Base-by-base conservation (phyloP, 2,888 invertebrate species). In the Aricia artaxerxes region DNA sequence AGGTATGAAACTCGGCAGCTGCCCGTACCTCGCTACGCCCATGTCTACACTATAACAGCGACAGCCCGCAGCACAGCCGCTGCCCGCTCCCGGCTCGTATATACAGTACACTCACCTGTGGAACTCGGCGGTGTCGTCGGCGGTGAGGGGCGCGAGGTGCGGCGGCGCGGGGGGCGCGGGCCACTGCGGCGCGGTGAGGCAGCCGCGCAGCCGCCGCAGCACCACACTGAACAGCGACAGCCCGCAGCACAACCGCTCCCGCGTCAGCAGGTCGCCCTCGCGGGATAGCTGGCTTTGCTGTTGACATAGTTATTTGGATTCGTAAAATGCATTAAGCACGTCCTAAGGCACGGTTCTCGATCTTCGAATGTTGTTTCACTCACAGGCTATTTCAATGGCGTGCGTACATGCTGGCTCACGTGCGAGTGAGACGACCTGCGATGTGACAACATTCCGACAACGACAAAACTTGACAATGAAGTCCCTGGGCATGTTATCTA, bases 101-200 rank as follows among this genome's bases (percentile, higher is more conserved):
- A 38, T 38, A 38, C 38, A 38, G 38, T 38, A 38, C 9, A 49
- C 49, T 76, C 16, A 89, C 92, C 90, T 86, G 97, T 99, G 99
- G 92, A 99, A 99, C 94, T 99, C 99, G 1, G 97, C 97, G 87
- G 99, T 99, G 91, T 99, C 99, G 89, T 99, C 99, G 0, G 99
- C 97, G 89, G 98, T 98, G 95, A 99, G 98, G 24, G 99, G 99
- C 80, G 99, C 98, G 90, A 99, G 99, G 78, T 97, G 96, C 49
- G 98, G 98, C 16, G 97, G 97, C 38, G 91, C 86, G 80, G 98
- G 97, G 95, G 99, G 98, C 60, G 99, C 98, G 69, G 98, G 98
- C 99, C 99, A 99, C 78, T 97, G 96, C n/a, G 98, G 97, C 89
- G 98, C 98, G 82, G 97, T 96, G 80, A 99, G 95, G 91, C 98